Evolutionary conservation across 2,797 vertebrate species (phyloP).

Genomic region (Falco rusticolus): DNA sequence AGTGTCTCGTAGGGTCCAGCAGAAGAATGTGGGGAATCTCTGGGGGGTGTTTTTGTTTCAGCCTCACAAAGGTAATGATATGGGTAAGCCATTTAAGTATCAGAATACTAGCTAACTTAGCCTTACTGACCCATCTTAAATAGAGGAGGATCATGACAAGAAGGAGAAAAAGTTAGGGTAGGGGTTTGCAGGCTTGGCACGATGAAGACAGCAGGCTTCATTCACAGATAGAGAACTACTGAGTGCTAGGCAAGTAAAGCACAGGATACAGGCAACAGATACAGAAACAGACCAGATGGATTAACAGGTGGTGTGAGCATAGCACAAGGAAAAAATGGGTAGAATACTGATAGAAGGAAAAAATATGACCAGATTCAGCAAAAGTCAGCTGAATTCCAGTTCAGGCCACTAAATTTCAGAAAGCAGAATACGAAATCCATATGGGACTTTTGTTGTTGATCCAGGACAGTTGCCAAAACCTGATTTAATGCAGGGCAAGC

Average conservation of each 20-base stretch:
- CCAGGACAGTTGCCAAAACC: conserved; percentile 41
- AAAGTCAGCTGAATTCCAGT: conserved; percentile 66
- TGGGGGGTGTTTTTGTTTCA: not conserved
- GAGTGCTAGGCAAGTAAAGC: conserved; percentile 41
- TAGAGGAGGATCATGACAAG: not conserved
- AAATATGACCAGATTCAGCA: conserved; percentile 67
- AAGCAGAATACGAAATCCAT: conserved; percentile 62
- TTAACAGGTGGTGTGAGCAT: conserved; percentile 67
- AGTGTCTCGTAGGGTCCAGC: fast-evolving
- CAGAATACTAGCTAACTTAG: not conserved
- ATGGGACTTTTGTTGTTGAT: conserved; percentile 57
- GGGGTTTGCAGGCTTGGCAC: not conserved
- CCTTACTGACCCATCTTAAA: not conserved
- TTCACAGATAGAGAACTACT: conserved; percentile 27
- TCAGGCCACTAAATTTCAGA: conserved; percentile 64
- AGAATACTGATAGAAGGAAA: conserved; percentile 62
- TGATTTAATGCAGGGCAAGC: conserved; percentile 16
- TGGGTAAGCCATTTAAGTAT: not conserved
- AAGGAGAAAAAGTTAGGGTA: conserved; percentile 7
- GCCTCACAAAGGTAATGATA: not conserved
- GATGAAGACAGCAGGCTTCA: conserved; percentile 39
- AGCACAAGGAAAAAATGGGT: conserved; percentile 66
- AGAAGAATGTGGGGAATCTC: not conserved
- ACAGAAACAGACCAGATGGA: conserved; percentile 67
- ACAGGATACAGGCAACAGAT: conserved; percentile 18